Evolutionary conservation across 2,888 invertebrate genomes (phyloP).

Genomic region (Chloromyia formosa): DNA sequence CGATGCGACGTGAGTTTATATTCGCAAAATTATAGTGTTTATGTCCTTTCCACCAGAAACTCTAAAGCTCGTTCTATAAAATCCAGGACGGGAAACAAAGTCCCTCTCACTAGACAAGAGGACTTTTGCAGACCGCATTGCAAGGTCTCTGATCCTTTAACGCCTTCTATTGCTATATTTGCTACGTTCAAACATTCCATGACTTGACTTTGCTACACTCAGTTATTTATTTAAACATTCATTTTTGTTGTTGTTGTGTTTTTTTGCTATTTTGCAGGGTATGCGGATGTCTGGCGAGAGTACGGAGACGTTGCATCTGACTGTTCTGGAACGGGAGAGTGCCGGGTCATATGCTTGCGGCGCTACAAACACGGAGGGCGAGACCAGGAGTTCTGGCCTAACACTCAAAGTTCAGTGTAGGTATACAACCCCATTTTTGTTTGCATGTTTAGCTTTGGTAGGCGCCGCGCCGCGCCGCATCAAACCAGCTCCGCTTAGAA

Average conservation of each 20-base stretch:
- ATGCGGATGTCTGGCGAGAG: constrained; percentile 65
- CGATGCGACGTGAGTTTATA: too few species aligned
- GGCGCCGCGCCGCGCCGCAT: background rate
- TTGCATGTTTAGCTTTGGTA: constrained; percentile 9
- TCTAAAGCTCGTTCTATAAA: too few species aligned
- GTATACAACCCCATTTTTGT: constrained; percentile 60
- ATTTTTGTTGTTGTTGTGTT: background rate
- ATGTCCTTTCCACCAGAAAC: too few species aligned
- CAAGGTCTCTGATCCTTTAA: constrained; percentile 1
- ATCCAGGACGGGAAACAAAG: background rate
- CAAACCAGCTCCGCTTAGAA: background rate
- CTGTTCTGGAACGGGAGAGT: constrained; percentile 74
- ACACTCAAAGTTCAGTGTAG: constrained; percentile 82
- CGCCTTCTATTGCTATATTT: background rate
- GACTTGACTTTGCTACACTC: background rate
- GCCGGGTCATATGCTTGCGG: constrained; percentile 83
- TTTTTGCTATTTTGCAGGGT: constrained; percentile 56
- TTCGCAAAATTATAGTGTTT: too few species aligned
- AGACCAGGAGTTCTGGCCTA: constrained; percentile 78
- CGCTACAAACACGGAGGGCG: constrained; percentile 82
- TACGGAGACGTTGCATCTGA: constrained; percentile 71
- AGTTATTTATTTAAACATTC: background rate
- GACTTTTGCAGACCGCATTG: background rate
- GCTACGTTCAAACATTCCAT: constrained; percentile 19
- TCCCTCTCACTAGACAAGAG: background rate